These are phyloP conservation scores for Drosophila lowei DNA, from an alignment of 1,140 invertebrate genomes.

Conservation along the genomic window DNA sequence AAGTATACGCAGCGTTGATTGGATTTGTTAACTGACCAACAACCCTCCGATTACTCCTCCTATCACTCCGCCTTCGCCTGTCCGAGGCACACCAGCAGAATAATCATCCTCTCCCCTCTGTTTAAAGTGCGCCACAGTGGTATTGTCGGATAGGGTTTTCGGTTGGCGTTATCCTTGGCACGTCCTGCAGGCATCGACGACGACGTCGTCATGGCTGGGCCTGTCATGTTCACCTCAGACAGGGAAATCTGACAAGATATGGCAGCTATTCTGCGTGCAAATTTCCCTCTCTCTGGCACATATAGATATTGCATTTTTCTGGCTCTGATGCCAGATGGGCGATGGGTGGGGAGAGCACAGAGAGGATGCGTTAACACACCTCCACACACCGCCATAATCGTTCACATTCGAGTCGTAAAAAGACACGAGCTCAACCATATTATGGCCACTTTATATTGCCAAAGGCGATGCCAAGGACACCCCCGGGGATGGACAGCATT, in stretches of 20 bases:
- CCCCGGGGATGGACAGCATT: constrained; percentile 2
- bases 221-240: constrained; percentile 60
- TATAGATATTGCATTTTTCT: constrained; percentile 52
- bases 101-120: constrained; percentile 29
- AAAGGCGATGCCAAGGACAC: constrained; percentile 17
- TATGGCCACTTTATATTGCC: constrained; percentile 46
- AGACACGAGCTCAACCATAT: constrained; percentile 58
- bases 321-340: not conserved
- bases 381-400: constrained; percentile 55
- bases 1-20: constrained; percentile 76
- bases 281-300: constrained; percentile 11
- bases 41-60: not conserved
- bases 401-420: constrained; percentile 62
- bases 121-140: constrained; percentile 10
- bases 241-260: constrained; percentile 71
- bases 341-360: not conserved
- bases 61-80: constrained; percentile 3
- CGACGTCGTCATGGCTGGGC: not conserved
- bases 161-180: constrained; percentile 73
- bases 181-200: constrained; percentile 58
- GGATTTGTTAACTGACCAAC: constrained; percentile 67
- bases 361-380: constrained; percentile 13
- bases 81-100: constrained; percentile 32
- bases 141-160: not conserved
- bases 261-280: constrained; percentile 55